Evolutionary conservation across 2,888 invertebrate species (phyloP).

Genomic region (Harmothoe impar): DNA sequence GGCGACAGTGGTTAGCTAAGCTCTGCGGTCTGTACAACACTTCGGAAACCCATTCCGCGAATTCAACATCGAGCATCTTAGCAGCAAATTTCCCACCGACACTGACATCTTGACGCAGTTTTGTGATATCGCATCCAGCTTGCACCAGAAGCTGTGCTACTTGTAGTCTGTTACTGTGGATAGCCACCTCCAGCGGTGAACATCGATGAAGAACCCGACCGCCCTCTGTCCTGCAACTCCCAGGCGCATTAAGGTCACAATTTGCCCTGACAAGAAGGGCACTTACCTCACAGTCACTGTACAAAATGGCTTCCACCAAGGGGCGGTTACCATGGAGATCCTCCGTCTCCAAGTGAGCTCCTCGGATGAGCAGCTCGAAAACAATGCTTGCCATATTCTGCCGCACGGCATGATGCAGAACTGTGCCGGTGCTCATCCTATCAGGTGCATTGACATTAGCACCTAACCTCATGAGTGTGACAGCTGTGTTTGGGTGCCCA

Average conservation of each 20-base stretch:
- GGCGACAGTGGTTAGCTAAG: neutral
- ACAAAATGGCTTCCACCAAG: slow-evolving; percentile 7
- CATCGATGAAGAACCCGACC: neutral
- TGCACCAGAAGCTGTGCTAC: slow-evolving; percentile 18
- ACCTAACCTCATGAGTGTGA: neutral
- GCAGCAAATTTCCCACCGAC: neutral
- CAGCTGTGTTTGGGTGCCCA: neutral
- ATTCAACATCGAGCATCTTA: neutral
- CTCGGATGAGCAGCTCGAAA: neutral
- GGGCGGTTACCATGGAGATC: neutral
- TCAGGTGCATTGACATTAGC: slow-evolving; percentile 12
- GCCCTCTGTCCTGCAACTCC: neutral
- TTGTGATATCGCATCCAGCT: neutral
- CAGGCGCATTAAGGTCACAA: slow-evolving; percentile 1
- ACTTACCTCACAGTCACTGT: neutral
- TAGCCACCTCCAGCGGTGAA: slow-evolving; percentile 10
- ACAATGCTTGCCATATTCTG: neutral
- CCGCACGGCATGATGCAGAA: neutral
- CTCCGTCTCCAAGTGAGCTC: neutral
- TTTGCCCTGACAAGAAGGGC: neutral
- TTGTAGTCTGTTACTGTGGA: neutral
- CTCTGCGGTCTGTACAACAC: neutral
- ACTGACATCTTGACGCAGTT: neutral
- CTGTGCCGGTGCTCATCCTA: neutral
- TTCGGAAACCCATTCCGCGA: neutral